Base-by-base conservation (phyloP, 2,888 invertebrate genomes). In the Cryptophagus acutangulus region DNA sequence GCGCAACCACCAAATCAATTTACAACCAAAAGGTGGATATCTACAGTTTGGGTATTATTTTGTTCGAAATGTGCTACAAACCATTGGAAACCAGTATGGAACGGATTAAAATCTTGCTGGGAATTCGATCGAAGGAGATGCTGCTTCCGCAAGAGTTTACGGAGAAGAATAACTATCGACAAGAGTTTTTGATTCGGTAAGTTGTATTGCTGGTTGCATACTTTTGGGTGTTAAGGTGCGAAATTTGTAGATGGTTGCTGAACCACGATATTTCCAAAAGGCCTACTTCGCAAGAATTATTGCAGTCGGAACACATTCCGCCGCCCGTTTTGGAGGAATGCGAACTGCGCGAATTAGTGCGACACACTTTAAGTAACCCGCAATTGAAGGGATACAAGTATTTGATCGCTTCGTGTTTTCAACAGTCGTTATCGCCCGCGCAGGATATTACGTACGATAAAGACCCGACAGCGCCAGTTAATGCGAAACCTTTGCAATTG, bases 11-110 rank as follows among this genome's bases (percentile, higher is more conserved):
- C 0, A 87, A 85, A 66, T 82, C 84, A 2, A 79, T 81, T 15
- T 87, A 87, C 66, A 91, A 86, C 69, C 89, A 94, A 73, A 90
- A 90, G 71, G 90, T 90, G 1, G 77, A 77, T 52, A 74, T 78
- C 46, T 78, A 76, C 53, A 77, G 77, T 56, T 62, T 71, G 51
- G 95, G 95, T 2, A 86, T 96, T 25, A 95, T 96, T 48, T 78
- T 95, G 50, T 95, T 93, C 59, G 93, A 93, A 73, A 97, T 99
- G 95, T 89, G 87, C 57, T 88, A 89, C 63, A 82, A 79, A 10
- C 85, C 91, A 0, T 73, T 93, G 30, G 72, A 73, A 1, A 96
- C 95, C 0, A 84, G 81, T 24, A 95, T 94, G 89, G 97, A 97
- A 67, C 74, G 96, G 43, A 82, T 84, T 12, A 78, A 81, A 55